Evolutionary conservation across 2,113 vertebrate genomes (phyloP).

Genomic region (Neolamprologus longior): DNA sequence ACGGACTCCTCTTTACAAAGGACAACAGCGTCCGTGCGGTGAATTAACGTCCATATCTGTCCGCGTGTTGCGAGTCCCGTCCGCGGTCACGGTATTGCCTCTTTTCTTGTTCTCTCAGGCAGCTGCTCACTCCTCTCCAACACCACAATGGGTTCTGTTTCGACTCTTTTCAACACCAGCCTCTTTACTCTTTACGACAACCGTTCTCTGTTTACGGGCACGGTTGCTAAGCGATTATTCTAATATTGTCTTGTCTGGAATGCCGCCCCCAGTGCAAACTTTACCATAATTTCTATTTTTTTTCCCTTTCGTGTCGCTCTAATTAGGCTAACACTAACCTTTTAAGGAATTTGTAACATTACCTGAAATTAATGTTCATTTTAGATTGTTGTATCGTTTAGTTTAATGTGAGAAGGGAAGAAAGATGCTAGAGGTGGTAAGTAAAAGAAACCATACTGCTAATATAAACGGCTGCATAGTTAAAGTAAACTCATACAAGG

Average conservation of each 20-base stretch:
- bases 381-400: background rate
- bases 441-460: background rate
- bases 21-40: background rate
- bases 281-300: background rate
- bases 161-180: slow-evolving; percentile 64
- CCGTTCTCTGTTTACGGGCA: slow-evolving; percentile 54
- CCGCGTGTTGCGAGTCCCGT: background rate
- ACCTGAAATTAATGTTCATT: background rate
- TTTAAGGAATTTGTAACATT: background rate
- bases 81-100: background rate
- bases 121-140: slow-evolving; percentile 48
- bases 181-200: slow-evolving; percentile 61
- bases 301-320: background rate
- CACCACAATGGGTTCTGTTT: slow-evolving; percentile 66
- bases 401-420: background rate
- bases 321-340: background rate
- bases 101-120: slow-evolving; percentile 6
- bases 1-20: slow-evolving; percentile 22
- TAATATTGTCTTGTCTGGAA: slow-evolving; percentile 24
- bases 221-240: slow-evolving; percentile 59
- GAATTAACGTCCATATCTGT: slow-evolving; percentile 1
- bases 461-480: background rate
- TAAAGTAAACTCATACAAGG: background rate
- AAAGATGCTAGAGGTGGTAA: background rate
- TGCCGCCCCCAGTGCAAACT: slow-evolving; percentile 31